Percentiles rank a stretch among this genome's conserved stretches.
phyloP scores from a whole-genome alignment of 2,797 vertebrate genomes.

The Lindbergichthys nudifrons region DNA sequence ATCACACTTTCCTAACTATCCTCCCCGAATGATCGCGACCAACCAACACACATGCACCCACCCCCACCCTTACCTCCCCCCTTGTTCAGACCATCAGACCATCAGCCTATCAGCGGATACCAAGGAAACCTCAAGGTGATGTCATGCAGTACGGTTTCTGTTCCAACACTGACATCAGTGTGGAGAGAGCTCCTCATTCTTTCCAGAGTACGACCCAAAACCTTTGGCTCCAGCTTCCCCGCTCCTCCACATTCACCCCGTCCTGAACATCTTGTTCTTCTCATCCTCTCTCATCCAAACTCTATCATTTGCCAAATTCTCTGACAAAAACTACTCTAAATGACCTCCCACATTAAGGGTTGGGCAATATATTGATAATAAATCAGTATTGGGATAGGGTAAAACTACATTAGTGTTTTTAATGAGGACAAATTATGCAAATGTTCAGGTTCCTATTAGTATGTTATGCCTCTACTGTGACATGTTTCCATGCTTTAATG shows the following conservation, averaged over 20 bases:
- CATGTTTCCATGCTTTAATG: too few species aligned
- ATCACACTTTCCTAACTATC: constrained; percentile 1
- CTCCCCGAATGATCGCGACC: constrained; percentile 8
- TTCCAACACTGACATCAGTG: constrained; percentile 81
- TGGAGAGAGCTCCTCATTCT: constrained; percentile 81
- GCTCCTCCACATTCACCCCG: constrained; percentile 7
- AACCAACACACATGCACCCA: not conserved
- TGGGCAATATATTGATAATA: too few species aligned
- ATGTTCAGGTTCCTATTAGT: too few species aligned
- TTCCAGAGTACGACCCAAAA: constrained; percentile 81
- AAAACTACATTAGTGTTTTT: too few species aligned
- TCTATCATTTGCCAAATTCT: not conserved
- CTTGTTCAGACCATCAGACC: constrained; percentile 1
- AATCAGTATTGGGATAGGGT: too few species aligned
- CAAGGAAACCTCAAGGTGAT: constrained; percentile 74
- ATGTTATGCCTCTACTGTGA: too few species aligned
- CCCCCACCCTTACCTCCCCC: not conserved
- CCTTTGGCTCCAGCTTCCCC: constrained; percentile 29
- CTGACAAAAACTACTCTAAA: not conserved
- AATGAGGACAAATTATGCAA: too few species aligned
- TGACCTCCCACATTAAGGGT: not conserved
- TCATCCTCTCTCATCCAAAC: not conserved
- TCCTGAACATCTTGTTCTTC: constrained; percentile 44
- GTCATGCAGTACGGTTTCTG: constrained; percentile 71
- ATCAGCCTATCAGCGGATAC: constrained; percentile 50